phyloP scores from a whole-genome alignment of 2,888 invertebrate species.

The Chrysodeixis includens region DNA sequence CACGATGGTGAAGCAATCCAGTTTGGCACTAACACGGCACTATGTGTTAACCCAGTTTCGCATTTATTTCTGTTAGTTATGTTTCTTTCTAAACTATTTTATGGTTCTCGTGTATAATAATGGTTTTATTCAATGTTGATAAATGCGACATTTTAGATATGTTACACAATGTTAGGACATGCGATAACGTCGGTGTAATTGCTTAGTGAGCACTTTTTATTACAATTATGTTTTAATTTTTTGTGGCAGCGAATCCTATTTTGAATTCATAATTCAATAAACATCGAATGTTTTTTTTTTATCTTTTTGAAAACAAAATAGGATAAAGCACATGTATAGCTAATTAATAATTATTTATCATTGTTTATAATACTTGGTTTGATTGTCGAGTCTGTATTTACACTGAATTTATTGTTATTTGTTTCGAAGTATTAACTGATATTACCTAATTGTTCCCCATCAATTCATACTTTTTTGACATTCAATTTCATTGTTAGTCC shows the following conservation, averaged over 20 bases:
- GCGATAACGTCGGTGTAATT: conserved; percentile 69
- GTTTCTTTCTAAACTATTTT: conserved; percentile 13
- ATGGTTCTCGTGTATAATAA: conserved; percentile 23
- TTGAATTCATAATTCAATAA: conserved; percentile 25
- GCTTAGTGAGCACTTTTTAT: conserved; percentile 43
- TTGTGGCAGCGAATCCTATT: conserved; percentile 39
- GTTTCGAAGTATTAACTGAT: conserved; percentile 35
- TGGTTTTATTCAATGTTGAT: conserved; percentile 30
- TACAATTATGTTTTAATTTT: conserved; percentile 41
- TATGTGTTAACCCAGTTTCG: conserved; percentile 54
- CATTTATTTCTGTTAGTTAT: conserved; percentile 51
- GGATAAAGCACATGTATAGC: conserved; percentile 19
- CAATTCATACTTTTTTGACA: conserved; percentile 54
- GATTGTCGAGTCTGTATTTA: conserved; percentile 40
- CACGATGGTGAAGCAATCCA: conserved; percentile 41
- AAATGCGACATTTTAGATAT: conserved; percentile 36
- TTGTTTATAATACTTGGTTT: conserved; percentile 38
- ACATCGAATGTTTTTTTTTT: neutral
- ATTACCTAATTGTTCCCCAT: conserved; percentile 67
- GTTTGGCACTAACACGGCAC: conserved; percentile 44
- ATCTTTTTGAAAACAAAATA: conserved; percentile 31
- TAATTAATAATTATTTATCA: conserved; percentile 32
- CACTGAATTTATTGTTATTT: conserved; percentile 23
- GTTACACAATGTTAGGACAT: conserved; percentile 55
- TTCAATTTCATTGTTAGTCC: conserved; percentile 71